Conservation (phyloP, 2,113 vertebrate genomes). For the Chloropsis cyanopogon region DNA sequence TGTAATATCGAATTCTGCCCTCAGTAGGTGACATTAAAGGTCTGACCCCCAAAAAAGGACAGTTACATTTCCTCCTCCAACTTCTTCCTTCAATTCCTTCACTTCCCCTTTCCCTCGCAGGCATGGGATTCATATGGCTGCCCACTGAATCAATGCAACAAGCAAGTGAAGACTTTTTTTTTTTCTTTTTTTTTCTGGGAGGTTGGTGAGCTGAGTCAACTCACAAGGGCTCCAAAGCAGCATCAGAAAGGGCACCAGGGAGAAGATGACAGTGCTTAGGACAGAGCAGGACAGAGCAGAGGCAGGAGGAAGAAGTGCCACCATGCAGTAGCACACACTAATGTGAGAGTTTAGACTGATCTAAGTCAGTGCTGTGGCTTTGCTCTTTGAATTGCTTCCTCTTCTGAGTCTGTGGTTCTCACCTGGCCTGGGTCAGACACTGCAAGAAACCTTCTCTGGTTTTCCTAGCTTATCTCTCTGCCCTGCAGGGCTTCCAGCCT, state of each 20-base stretch:
- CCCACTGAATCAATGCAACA: background rate
- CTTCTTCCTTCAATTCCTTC: background rate
- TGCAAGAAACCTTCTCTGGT: background rate
- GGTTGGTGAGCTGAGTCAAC: background rate
- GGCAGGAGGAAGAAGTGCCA: background rate
- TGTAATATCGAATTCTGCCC: background rate
- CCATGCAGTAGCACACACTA: background rate
- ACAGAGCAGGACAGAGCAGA: background rate
- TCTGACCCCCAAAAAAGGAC: background rate
- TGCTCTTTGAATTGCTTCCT: background rate
- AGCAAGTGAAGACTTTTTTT: background rate
- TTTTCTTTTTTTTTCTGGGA: background rate
- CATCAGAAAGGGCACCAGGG: background rate
- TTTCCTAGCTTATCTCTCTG: background rate
- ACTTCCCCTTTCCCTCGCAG: background rate
- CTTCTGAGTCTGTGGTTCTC: background rate
- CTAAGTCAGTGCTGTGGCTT: background rate
- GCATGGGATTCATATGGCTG: background rate
- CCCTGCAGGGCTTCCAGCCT: background rate
- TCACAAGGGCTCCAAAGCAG: background rate
- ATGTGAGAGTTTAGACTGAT: background rate
- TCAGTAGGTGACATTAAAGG: background rate
- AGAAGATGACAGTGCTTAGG: background rate
- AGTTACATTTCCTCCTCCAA: background rate
- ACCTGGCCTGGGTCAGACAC: background rate